Conservation (phyloP, 2,113 vertebrate species). For the Cygnus buccinator region DNA sequence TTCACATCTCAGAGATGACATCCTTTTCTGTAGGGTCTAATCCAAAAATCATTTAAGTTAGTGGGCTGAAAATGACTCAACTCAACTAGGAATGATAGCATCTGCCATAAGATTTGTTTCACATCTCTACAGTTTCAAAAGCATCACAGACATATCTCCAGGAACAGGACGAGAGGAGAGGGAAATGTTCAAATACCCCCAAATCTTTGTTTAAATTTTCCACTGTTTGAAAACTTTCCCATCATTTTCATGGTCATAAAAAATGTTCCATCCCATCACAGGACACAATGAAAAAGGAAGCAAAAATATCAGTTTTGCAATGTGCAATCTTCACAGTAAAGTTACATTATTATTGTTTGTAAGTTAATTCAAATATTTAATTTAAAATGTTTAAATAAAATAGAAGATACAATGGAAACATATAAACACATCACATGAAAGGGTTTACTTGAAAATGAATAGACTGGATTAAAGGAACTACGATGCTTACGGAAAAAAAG, state of each 20-base stretch:
- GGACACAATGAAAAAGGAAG: not conserved
- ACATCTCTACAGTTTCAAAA: slow-evolving; percentile 46
- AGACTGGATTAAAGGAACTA: not conserved
- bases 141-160: slow-evolving; percentile 13
- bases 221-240: not conserved
- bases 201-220: slow-evolving; percentile 34
- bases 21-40: slow-evolving; percentile 60
- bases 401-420: slow-evolving; percentile 33
- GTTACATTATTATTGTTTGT: not conserved
- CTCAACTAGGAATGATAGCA: slow-evolving; percentile 37
- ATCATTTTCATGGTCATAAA: not conserved
- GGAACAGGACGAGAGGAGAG: not conserved
- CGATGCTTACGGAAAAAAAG: not conserved
- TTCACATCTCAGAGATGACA: slow-evolving; percentile 56
- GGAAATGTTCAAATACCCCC: not conserved
- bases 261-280: not conserved
- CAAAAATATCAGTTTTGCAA: not conserved
- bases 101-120: slow-evolving; percentile 57
- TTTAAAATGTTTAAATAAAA: slow-evolving; percentile 43
- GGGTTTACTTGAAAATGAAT: not conserved
- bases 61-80: slow-evolving; percentile 50
- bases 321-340: not conserved
- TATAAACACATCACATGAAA: slow-evolving; percentile 53
- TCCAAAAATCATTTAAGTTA: slow-evolving; percentile 54
- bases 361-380: slow-evolving; percentile 26